A percentile compares a stretch with the other conserved stretches of the same genome.
These are phyloP conservation scores for Aspidapion aeneum DNA, from an alignment of 2,888 invertebrate species.

Conservation along the genomic window DNA sequence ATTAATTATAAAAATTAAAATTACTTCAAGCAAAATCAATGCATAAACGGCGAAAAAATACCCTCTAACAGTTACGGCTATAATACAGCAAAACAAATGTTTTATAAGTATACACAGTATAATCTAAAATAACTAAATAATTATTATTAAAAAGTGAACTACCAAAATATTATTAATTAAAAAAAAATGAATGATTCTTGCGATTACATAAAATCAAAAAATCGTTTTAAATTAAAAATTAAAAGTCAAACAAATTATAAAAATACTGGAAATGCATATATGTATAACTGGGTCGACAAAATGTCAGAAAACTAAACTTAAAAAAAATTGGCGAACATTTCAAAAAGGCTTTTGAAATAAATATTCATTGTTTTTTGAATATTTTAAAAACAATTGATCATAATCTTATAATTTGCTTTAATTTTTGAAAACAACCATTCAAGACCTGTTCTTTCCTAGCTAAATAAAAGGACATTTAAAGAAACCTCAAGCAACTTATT, in stretches of 20 bases:
- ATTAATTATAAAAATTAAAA: slow-evolving; percentile 10
- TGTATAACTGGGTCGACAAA: slow-evolving; percentile 6
- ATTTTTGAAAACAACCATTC: too few relatives aligned
- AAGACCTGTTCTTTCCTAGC: too few relatives aligned
- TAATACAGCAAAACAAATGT: slow-evolving; percentile 41
- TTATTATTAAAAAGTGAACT: slow-evolving; percentile 29
- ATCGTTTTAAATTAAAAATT: slow-evolving; percentile 11
- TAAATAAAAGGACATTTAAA: too few relatives aligned
- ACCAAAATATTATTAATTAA: slow-evolving; percentile 23
- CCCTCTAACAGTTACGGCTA: slow-evolving; percentile 44
- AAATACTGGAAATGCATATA: slow-evolving; percentile 27
- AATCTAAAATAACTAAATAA: slow-evolving; percentile 31
- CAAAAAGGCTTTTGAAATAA: too few relatives aligned
- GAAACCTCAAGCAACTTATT: too few relatives aligned
- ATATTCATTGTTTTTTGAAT: too few relatives aligned
- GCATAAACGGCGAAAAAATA: slow-evolving; percentile 7
- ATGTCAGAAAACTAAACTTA: background rate
- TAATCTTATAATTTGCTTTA: too few relatives aligned
- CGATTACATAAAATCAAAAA: background rate
- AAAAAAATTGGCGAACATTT: background rate
- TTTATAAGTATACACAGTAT: slow-evolving; percentile 39
- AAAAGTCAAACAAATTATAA: slow-evolving; percentile 26
- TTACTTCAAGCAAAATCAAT: slow-evolving; percentile 8
- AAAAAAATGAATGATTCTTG: slow-evolving; percentile 11
- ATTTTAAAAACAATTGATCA: too few relatives aligned